Evolutionary conservation across 1,140 invertebrate genomes (phyloP).

Genomic region (Brevipalpus yothersi): DNA sequence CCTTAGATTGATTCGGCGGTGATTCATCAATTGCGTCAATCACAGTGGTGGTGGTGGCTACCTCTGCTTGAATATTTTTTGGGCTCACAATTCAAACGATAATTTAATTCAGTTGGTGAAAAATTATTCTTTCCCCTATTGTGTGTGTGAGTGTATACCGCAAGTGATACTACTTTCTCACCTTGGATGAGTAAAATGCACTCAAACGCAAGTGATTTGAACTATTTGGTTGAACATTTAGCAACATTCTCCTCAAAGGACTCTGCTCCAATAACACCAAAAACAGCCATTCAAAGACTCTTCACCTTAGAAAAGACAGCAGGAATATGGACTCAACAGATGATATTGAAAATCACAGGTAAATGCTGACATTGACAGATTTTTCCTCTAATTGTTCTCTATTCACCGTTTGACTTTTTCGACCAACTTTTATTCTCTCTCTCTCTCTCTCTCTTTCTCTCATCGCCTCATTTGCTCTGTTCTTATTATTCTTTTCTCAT

Average conservation of each 20-base stretch:
- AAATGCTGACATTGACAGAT: background rate
- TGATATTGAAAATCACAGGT: conserved; percentile 23
- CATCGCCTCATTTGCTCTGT: background rate
- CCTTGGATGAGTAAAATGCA: too few relatives aligned
- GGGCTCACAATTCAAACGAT: too few relatives aligned
- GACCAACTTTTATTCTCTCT: background rate
- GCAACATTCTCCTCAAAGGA: conserved; percentile 72
- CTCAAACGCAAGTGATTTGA: background rate
- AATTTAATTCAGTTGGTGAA: too few relatives aligned
- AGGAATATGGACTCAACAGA: conserved; percentile 93
- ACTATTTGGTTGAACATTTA: conserved; percentile 58
- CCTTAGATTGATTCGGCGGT: too few relatives aligned
- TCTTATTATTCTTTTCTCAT: background rate
- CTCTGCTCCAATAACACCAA: conserved; percentile 26
- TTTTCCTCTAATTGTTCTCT: background rate
- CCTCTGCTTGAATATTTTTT: too few relatives aligned
- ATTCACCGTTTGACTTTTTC: background rate
- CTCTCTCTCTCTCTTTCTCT: background rate
- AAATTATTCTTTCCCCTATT: too few relatives aligned
- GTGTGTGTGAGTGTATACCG: too few relatives aligned
- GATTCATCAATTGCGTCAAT: too few relatives aligned
- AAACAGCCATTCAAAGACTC: conserved; percentile 78
- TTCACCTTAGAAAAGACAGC: conserved; percentile 88
- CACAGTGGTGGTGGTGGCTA: too few relatives aligned
- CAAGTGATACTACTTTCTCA: too few relatives aligned